These are phyloP conservation scores for Oscheius sp. DNA, from an alignment of 2,888 invertebrate species.

Conservation along the genomic window DNA sequence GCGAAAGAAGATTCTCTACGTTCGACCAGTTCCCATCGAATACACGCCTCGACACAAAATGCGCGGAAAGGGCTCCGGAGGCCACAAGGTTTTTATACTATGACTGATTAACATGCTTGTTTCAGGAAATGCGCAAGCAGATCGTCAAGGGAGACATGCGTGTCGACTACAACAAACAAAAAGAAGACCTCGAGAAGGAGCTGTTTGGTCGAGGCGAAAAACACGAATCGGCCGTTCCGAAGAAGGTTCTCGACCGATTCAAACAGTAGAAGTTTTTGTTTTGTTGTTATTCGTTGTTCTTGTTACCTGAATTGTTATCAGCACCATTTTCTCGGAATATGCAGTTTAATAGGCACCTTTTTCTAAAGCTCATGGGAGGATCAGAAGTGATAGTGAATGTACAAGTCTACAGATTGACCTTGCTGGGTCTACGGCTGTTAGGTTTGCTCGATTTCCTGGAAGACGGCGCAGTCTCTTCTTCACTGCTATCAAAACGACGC, in stretches of 20 bases:
- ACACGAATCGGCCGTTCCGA: slow-evolving; percentile 35
- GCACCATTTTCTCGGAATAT: too few relatives aligned
- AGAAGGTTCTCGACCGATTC: slow-evolving; percentile 54
- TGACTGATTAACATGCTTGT: not conserved
- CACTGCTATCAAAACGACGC: slow-evolving; percentile 19
- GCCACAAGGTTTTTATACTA: slow-evolving; percentile 41
- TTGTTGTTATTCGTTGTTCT: slow-evolving; percentile 28
- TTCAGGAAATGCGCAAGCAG: slow-evolving; percentile 47
- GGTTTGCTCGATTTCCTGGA: slow-evolving; percentile 24
- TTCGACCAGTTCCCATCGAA: slow-evolving; percentile 49
- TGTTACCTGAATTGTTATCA: slow-evolving; percentile 20
- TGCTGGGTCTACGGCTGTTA: slow-evolving; percentile 6
- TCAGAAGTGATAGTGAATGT: not conserved
- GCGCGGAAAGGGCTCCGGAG: slow-evolving; percentile 54
- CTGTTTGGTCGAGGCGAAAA: slow-evolving; percentile 43
- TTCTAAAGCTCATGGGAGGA: not conserved
- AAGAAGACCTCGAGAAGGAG: slow-evolving; percentile 49
- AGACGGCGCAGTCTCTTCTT: slow-evolving; percentile 20
- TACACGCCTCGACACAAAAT: slow-evolving; percentile 63
- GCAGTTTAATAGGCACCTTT: not conserved
- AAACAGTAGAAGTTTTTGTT: slow-evolving; percentile 24
- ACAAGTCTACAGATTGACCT: not conserved
- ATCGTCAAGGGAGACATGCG: slow-evolving; percentile 44
- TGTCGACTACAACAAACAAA: slow-evolving; percentile 41
- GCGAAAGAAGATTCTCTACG: slow-evolving; percentile 53